phyloP scores from a whole-genome alignment of 2,888 invertebrate species.

The Hirtodrosophila histrioides region DNA sequence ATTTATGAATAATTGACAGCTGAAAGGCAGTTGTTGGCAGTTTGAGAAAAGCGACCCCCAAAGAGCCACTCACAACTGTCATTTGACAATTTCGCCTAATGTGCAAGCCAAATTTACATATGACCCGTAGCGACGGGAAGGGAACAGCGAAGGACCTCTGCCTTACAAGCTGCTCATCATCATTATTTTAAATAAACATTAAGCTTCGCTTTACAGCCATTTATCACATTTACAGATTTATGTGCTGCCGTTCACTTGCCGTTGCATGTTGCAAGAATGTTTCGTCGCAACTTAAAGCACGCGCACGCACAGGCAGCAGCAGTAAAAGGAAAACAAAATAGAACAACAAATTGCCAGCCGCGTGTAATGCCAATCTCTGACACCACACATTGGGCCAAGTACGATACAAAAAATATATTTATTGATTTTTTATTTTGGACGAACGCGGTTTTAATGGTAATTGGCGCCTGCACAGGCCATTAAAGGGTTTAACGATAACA shows the following conservation, averaged over 20 bases:
- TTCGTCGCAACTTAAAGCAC: conserved; percentile 12
- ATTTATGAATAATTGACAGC: conserved; percentile 75
- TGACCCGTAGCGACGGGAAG: conserved; percentile 5
- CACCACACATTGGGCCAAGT: conserved; percentile 2
- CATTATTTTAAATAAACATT: conserved; percentile 80
- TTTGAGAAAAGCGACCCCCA: conserved; percentile 6
- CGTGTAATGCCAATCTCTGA: conserved; percentile 50
- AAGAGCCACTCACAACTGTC: conserved; percentile 29
- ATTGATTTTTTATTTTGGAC: conserved; percentile 42
- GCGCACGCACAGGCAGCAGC: conserved; percentile 6
- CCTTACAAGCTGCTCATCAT: conserved; percentile 60
- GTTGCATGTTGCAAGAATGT: conserved; percentile 43
- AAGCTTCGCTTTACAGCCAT: conserved; percentile 71
- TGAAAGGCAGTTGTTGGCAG: conserved; percentile 45
- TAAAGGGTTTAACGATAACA: conserved; percentile 57
- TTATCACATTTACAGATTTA: conserved; percentile 79
- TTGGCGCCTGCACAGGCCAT: conserved; percentile 43
- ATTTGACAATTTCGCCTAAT: conserved; percentile 48
- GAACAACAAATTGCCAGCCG: conserved; percentile 5
- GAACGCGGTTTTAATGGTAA: conserved; percentile 53
- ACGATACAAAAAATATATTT: conserved; percentile 18
- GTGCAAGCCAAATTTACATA: conserved; percentile 34
- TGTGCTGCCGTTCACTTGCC: conserved; percentile 49
- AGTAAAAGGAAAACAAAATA: background rate
- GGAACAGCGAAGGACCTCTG: background rate